A percentile compares a stretch with the other conserved stretches of the same genome.
These are phyloP conservation scores for Ostrea denselamellosa DNA, from an alignment of 1,140 invertebrate genomes.

Conservation along the genomic window DNA sequence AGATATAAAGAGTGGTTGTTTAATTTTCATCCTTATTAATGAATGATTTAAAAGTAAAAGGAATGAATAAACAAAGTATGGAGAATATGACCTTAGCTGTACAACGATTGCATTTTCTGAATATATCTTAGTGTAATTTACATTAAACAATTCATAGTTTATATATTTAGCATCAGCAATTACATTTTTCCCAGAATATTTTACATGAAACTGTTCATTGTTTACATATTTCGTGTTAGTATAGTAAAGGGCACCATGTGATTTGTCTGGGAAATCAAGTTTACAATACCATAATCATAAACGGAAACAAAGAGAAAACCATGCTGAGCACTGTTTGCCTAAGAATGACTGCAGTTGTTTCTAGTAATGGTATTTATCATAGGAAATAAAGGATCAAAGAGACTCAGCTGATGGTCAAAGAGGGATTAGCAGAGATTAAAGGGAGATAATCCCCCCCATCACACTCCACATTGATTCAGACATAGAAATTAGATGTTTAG, in stretches of 20 bases:
- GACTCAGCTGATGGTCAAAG: background rate
- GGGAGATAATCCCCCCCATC: background rate
- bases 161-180: no score
- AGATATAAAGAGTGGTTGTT: no score
- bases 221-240: background rate
- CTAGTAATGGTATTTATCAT: slow-evolving; percentile 21
- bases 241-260: background rate
- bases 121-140: no score
- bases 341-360: background rate
- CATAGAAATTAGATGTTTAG: background rate
- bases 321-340: background rate
- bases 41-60: no score
- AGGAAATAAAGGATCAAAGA: slow-evolving; percentile 32
- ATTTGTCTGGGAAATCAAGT: slow-evolving; percentile 35
- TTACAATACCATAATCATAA: slow-evolving; percentile 1
- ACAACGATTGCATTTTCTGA: no score
- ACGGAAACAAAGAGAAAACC: background rate
- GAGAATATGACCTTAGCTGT: no score
- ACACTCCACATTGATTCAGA: background rate
- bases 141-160: no score
- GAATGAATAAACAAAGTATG: no score
- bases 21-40: no score
- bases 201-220: background rate
- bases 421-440: background rate
- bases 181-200: background rate